These are phyloP conservation scores for Papilio polytes DNA, from an alignment of 1,140 invertebrate genomes.

Conservation along the genomic window DNA sequence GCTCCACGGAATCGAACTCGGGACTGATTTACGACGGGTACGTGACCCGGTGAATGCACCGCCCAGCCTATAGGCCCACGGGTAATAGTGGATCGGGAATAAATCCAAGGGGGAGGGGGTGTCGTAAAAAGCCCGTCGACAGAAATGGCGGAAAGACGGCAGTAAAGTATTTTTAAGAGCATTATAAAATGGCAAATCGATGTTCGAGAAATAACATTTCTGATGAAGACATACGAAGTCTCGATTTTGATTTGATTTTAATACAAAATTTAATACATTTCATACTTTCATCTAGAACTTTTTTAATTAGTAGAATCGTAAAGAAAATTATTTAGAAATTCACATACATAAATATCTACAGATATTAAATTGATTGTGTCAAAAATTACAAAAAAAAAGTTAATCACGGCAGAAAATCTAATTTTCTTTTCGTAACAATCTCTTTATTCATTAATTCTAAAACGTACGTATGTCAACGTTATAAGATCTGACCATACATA, in stretches of 20 bases:
- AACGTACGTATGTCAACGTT: too few relatives aligned
- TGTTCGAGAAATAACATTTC: conserved; percentile 1
- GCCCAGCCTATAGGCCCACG: conserved; percentile 13
- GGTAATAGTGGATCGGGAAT: conserved; percentile 31
- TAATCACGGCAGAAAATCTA: too few relatives aligned
- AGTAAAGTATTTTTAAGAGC: conserved; percentile 21
- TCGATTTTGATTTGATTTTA: not conserved
- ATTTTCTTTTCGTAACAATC: too few relatives aligned
- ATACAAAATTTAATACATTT: not conserved
- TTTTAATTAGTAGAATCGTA: too few relatives aligned
- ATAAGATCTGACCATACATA: too few relatives aligned
- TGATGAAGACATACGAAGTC: conserved; percentile 8
- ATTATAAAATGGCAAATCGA: conserved; percentile 15
- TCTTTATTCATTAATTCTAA: too few relatives aligned
- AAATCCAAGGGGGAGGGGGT: conserved; percentile 20
- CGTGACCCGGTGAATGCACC: conserved; percentile 45
- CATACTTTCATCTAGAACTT: too few relatives aligned
- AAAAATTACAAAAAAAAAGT: too few relatives aligned
- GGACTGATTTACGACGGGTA: conserved; percentile 41
- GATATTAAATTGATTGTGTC: too few relatives aligned
- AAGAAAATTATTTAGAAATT: too few relatives aligned
- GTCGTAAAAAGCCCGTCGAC: conserved; percentile 22
- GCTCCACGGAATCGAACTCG: conserved; percentile 41
- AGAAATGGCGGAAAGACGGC: not conserved
- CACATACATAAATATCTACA: too few relatives aligned